Base-by-base conservation (phyloP, 2,113 vertebrate species). In the Otocyon megalotis region DNA sequence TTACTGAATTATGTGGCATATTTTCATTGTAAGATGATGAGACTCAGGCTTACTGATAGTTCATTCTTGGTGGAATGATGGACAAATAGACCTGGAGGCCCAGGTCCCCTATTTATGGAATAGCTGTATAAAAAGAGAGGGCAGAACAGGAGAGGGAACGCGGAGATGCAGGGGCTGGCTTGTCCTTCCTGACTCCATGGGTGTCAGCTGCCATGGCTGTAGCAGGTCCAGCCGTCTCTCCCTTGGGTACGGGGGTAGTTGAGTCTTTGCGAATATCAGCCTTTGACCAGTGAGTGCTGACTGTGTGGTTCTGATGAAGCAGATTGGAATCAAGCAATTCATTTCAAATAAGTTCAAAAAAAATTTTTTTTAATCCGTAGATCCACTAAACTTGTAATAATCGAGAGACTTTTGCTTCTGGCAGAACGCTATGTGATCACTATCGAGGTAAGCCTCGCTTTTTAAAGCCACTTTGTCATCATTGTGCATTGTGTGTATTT, bases 351-450 rank as follows among this genome's bases (percentile, higher is more conserved):
- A 50, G 30, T 98, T 97, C 63, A 43, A 67, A 93, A 89, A 20
- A 28, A 11, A 0, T 30, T 50, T 94, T 94, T 48, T 69, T 96
- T 95, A 98, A 93, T 90, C 92, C 97, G 0, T 96, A 99, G 99
- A 99, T 99, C 99, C 94, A 99, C 99, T 94, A 99, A 99, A 98
- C 99, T 99, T 97, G 99, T 99, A 92, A 99, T 99, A 98, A 99
- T 99, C 79, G 99, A 99, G 98, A 99, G 99, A 93, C 98, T 99
- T 97, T 99, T 99, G 96, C 99, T 99, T 94, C 96, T 99, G 98
- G 99, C 99, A 93, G 99, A 99, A 96, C 99, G 99, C 98, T 99
- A 99, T 0, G 99, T 99, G 96, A 99, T 99, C 98, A 99, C 99
- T 93, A 99, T 99, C 97, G 99, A 99, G 99, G 99, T 99, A 98